Evolutionary conservation across 2,113 vertebrate genomes (phyloP).

Genomic region (Fukomys damarensis): DNA sequence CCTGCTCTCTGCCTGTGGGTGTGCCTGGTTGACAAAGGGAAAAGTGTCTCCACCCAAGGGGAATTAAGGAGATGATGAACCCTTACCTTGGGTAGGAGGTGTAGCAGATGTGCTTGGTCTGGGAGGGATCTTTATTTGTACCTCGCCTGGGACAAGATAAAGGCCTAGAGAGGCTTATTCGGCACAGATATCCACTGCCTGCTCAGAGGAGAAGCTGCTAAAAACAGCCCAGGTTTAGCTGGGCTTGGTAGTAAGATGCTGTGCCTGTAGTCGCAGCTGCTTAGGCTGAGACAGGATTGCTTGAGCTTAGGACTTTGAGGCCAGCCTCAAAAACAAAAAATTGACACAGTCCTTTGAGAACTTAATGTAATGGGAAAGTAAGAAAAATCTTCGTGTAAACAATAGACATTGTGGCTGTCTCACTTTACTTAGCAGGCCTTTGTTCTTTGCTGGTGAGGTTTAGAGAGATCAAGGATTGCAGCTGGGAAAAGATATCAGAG

Average conservation of each 20-base stretch:
- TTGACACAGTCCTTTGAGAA: not conserved
- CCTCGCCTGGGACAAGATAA: not conserved
- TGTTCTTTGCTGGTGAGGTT: not conserved
- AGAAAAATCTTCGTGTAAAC: not conserved
- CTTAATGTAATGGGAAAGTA: not conserved
- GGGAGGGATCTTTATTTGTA: not conserved
- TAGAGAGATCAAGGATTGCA: conserved; percentile 2
- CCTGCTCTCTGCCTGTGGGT: not conserved
- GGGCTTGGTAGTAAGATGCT: not conserved
- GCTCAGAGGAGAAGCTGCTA: not conserved
- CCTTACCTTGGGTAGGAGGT: not conserved
- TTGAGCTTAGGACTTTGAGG: not conserved
- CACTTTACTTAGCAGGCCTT: not conserved
- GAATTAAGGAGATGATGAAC: not conserved
- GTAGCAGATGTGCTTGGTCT: conserved; percentile 6
- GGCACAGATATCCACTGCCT: not conserved
- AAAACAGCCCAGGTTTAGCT: not conserved
- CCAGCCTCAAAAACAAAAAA: not conserved
- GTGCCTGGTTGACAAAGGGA: not conserved
- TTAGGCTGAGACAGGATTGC: not conserved
- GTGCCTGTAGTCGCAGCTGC: not conserved
- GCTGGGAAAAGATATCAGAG: not conserved
- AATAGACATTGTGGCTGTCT: not conserved
- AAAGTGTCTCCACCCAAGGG: not conserved
- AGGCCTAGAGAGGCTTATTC: not conserved